Evolutionary conservation across 2,113 vertebrate genomes (phyloP).

Genomic region (Aythya baeri): DNA sequence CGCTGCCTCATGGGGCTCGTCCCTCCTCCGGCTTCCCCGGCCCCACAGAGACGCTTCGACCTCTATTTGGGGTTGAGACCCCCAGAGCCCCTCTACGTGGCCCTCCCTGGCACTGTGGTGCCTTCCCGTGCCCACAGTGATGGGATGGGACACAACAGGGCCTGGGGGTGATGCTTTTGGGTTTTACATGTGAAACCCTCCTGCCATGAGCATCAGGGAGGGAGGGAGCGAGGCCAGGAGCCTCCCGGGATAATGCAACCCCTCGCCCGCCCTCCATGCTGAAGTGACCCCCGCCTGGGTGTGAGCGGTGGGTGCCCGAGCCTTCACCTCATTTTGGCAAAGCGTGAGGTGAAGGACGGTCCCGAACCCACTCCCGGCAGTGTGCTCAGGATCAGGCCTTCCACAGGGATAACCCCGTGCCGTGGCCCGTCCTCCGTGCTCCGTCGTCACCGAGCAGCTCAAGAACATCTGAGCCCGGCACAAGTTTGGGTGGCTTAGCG

Average conservation of each 20-base stretch:
- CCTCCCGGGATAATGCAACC: accelerated
- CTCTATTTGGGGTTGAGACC: accelerated
- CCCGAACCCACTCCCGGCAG: accelerated
- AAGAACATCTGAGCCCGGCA: accelerated
- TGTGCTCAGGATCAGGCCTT: background rate
- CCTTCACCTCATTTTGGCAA: accelerated
- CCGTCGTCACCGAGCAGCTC: background rate
- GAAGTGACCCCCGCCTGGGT: background rate
- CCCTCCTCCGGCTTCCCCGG: background rate
- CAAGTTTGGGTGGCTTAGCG: background rate
- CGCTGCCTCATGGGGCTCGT: background rate
- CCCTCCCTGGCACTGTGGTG: accelerated
- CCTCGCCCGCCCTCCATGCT: accelerated
- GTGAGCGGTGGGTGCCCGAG: background rate
- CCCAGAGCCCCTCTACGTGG: accelerated
- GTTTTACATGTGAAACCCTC: background rate
- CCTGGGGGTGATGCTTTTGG: background rate
- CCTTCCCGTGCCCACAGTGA: accelerated
- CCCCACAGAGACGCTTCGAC: background rate
- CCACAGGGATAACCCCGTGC: background rate
- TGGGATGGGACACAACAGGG: background rate
- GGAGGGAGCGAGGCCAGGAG: background rate
- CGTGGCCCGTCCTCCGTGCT: background rate
- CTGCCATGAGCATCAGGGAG: accelerated
- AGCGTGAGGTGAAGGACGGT: accelerated